Percentiles rank a stretch among this genome's conserved stretches.
Conservation (phyloP, 2,797 vertebrate genomes). For the Myiotriccus ornatus region DNA sequence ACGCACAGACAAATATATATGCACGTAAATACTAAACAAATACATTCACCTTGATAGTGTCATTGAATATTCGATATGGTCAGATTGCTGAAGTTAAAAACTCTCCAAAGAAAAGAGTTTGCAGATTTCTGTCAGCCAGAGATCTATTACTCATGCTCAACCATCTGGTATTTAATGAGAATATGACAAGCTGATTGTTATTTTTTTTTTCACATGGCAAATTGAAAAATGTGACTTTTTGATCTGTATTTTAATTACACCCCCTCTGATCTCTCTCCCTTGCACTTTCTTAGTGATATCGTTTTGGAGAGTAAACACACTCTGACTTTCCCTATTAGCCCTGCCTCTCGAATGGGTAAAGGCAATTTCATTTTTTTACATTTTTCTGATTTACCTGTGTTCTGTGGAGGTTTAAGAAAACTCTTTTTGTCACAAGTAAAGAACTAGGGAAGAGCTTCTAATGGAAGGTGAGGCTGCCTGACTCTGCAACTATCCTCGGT, state of each 20-base stretch:
- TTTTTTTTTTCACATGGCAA: conserved; percentile 78
- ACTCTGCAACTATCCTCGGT: neutral
- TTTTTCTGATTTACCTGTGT: conserved; percentile 5
- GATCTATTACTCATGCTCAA: conserved; percentile 79
- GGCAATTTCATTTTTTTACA: neutral
- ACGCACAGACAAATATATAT: neutral
- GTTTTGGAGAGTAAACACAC: conserved; percentile 54
- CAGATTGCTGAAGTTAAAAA: conserved; percentile 66
- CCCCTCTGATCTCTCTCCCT: conserved; percentile 71
- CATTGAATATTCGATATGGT: conserved; percentile 49
- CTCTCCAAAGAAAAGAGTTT: conserved; percentile 74
- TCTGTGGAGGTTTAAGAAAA: neutral
- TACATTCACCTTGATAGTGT: conserved; percentile 53
- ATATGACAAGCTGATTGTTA: conserved; percentile 80
- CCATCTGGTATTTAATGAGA: conserved; percentile 82
- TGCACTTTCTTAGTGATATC: conserved; percentile 54
- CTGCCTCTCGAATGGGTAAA: neutral
- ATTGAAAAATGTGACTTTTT: conserved; percentile 79
- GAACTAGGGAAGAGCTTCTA: neutral
- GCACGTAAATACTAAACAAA: conserved; percentile 42
- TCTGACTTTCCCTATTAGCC: conserved; percentile 44
- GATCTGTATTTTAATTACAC: conserved; percentile 79
- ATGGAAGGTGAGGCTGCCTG: neutral
- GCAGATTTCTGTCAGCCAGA: conserved; percentile 75
- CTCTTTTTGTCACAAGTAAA: neutral